Conservation (phyloP, 2,888 invertebrate species). For the Ormyrus pomaceus region DNA sequence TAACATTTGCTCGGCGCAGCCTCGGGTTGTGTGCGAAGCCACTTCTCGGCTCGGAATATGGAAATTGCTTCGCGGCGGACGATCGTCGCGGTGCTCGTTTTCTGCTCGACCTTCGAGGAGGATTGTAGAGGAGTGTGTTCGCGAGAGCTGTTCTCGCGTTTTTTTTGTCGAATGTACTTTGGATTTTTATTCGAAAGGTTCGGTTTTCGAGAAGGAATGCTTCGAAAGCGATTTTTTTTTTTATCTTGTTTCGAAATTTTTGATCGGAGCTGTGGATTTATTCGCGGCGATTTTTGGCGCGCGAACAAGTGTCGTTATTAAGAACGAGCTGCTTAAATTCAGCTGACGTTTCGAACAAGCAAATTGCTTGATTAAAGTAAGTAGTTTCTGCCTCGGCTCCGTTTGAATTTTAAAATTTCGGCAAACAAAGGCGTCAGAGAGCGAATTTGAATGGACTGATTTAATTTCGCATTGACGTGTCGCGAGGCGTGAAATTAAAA, state of each 20-base stretch:
- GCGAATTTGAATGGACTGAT: constrained; percentile 12
- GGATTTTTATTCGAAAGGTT: no score
- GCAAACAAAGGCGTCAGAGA: constrained; percentile 5
- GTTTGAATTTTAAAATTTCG: constrained; percentile 37
- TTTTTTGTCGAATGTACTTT: no score
- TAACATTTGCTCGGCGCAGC: no score
- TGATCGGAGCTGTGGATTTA: no score
- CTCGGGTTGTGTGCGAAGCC: background rate
- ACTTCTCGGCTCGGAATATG: background rate
- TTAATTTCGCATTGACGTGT: constrained; percentile 9
- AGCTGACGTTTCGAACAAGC: background rate
- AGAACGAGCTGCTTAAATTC: constrained; percentile 3
- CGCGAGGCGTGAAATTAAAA: constrained; percentile 5
- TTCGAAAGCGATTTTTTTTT: no score
- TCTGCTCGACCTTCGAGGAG: no score
- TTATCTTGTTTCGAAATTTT: no score
- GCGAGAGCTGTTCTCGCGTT: no score
- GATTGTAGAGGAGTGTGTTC: no score
- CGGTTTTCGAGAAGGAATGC: no score
- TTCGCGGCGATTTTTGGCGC: background rate
- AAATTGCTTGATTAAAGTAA: constrained; percentile 31
- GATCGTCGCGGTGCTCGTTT: no score
- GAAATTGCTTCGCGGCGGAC: background rate
- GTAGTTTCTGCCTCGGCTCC: background rate
- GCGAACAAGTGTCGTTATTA: background rate